These are phyloP conservation scores for Bombyx huttoni DNA, from an alignment of 2,888 invertebrate species.

Conservation along the genomic window DNA sequence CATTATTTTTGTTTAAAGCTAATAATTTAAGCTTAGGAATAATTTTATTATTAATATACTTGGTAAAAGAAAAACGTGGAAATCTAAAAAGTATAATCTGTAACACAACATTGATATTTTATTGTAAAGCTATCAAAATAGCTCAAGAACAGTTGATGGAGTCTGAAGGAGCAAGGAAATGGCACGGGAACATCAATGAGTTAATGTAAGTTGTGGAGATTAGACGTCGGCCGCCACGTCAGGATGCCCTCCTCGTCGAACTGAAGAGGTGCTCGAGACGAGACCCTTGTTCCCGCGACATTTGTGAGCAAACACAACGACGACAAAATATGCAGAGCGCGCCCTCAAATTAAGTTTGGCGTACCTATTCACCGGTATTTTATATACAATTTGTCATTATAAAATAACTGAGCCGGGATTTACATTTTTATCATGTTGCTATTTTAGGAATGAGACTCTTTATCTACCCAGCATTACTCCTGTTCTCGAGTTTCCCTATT, in stretches of 20 bases:
- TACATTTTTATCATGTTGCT: neutral
- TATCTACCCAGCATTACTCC: neutral
- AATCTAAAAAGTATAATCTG: too few species aligned
- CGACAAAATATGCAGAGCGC: slow-evolving; percentile 45
- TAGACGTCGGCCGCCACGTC: slow-evolving; percentile 57
- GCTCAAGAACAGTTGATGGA: neutral
- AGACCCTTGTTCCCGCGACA: slow-evolving; percentile 39
- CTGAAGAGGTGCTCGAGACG: slow-evolving; percentile 49
- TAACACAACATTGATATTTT: too few species aligned
- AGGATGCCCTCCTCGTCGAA: slow-evolving; percentile 34
- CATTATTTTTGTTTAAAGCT: too few species aligned
- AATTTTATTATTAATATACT: too few species aligned
- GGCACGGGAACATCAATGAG: slow-evolving; percentile 33
- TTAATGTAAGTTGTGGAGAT: slow-evolving; percentile 47
- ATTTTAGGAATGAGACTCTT: neutral
- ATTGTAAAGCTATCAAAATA: too few species aligned
- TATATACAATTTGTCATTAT: slow-evolving; percentile 4
- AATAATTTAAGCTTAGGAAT: too few species aligned
- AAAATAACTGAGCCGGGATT: neutral
- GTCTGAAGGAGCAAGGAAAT: slow-evolving; percentile 6
- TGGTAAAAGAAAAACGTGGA: too few species aligned
- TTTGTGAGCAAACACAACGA: slow-evolving; percentile 52
- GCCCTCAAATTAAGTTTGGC: slow-evolving; percentile 20
- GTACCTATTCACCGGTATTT: slow-evolving; percentile 12
- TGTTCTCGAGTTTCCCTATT: neutral